phyloP scores from a whole-genome alignment of 2,888 invertebrate species.

The Cancer borealis region DNA sequence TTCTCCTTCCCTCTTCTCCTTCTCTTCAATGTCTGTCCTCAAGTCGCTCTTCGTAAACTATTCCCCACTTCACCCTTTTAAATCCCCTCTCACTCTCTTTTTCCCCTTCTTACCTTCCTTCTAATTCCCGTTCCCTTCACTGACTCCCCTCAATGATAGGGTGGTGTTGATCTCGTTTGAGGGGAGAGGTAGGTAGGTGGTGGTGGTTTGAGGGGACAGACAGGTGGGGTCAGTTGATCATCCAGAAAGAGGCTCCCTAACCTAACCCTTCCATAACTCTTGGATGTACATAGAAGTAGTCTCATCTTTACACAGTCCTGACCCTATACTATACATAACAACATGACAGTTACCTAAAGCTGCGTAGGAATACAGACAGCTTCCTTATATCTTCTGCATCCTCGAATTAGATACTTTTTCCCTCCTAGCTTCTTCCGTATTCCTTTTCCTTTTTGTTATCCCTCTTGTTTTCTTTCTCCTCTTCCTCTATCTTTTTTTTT shows the following conservation, averaged over 20 bases:
- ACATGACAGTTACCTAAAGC: not conserved
- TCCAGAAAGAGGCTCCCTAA: not conserved
- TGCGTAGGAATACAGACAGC: not conserved
- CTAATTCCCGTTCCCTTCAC: not conserved
- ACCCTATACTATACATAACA: not conserved
- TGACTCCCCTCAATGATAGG: not conserved
- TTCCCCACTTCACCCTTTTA: not conserved
- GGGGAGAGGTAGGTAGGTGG: conserved; percentile 4
- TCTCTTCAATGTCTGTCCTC: not conserved
- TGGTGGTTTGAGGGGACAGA: not conserved
- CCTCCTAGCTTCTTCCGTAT: too few species aligned
- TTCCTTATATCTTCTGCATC: not conserved
- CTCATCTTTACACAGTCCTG: not conserved
- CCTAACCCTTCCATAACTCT: not conserved
- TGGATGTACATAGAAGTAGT: not conserved
- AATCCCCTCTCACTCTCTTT: not conserved
- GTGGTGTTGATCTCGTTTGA: conserved; percentile 37
- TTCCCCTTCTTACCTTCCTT: not conserved
- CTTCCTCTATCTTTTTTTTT: not conserved
- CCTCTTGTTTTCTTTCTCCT: not conserved
- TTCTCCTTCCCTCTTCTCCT: not conserved
- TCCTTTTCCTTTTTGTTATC: too few species aligned
- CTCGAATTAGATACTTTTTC: not conserved
- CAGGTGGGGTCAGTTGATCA: not conserved
- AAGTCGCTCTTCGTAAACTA: not conserved